Evolutionary conservation across 2,113 vertebrate genomes (phyloP).

Genomic region (Lynx canadensis): DNA sequence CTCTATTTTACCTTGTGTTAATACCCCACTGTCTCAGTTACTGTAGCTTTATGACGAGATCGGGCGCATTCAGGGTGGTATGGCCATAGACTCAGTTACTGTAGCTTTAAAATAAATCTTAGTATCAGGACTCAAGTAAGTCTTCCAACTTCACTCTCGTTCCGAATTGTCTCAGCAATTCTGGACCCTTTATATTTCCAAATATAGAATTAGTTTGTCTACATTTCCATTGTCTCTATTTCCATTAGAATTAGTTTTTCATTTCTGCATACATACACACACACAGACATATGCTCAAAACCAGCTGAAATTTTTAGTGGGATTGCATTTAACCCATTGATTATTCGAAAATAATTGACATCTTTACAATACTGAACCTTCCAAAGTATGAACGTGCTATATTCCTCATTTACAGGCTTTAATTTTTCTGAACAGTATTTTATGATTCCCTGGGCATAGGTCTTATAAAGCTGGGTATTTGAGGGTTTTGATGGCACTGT

Average conservation of each 20-base stretch:
- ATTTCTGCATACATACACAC: no score
- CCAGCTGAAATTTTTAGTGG: background rate
- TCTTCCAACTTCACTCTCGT: background rate
- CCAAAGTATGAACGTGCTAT: background rate
- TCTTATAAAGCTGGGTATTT: background rate
- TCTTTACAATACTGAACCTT: background rate
- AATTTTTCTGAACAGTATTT: background rate
- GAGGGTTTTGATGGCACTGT: background rate
- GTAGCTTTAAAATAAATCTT: constrained; percentile 44
- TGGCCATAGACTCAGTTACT: background rate
- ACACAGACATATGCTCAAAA: background rate
- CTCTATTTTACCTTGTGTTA: background rate
- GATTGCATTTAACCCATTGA: background rate
- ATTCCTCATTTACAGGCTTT: background rate
- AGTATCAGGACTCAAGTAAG: background rate
- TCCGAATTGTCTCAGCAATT: background rate
- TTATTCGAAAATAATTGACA: background rate
- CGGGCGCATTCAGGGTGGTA: no score
- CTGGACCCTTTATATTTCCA: background rate
- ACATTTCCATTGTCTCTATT: no score
- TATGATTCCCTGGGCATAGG: background rate
- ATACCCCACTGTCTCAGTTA: constrained; percentile 36
- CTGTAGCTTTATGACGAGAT: background rate
- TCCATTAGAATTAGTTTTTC: background rate
- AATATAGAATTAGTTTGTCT: background rate